Evolutionary conservation across 2,797 vertebrate genomes (phyloP), one percentile per base, ranked within the genome.

Genomic region (Oryzias dopingdopingensis): DNA sequence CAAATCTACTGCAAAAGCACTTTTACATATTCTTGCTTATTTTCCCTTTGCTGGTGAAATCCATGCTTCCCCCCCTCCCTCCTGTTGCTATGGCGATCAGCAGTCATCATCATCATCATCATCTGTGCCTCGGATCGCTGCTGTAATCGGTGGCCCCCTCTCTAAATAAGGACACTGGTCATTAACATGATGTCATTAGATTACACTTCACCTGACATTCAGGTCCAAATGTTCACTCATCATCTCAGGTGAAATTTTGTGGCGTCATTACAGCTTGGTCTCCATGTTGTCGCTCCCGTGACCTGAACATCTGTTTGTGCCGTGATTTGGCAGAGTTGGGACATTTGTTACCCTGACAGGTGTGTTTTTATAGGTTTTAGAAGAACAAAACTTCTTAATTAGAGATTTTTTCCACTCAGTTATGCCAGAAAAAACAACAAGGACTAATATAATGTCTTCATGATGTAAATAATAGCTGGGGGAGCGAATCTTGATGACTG

Each of bases 11-110:
- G 74, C 81, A 52, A 62, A 55, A 56, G 20, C 7, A 3, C 24
- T 29, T 89, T 89, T 86, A 72, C 88, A 89, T 89, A 74, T 85
- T 80, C 85, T 77, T 76, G 76, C 72, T 74, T 70, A 47, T 65
- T 69, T 61, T 67, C 58, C 48, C 63, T 52, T 66, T 56, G 40
- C 49, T 55, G 32, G 6, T 59, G 42, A 61, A 56, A 45, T 53
- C 48, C 5, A 3, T 47, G 26, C 53, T 67, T 44, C 65, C 29
- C 67, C 4, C 24, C 24, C 24, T 6, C 24, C 24, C 5, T 26
- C 4, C 49, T 56, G 72, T 85, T 56, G 51, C 70, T 67, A 73
- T 86, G 74, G 81, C 61, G 52, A 88, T 83, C 75, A 42, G 44
- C 72, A 82, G 66, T 77, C 81, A 59, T 54, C 52, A 23, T 59